Evolutionary conservation across 1,140 invertebrate genomes (phyloP).

Genomic region (Nomia melanderi): DNA sequence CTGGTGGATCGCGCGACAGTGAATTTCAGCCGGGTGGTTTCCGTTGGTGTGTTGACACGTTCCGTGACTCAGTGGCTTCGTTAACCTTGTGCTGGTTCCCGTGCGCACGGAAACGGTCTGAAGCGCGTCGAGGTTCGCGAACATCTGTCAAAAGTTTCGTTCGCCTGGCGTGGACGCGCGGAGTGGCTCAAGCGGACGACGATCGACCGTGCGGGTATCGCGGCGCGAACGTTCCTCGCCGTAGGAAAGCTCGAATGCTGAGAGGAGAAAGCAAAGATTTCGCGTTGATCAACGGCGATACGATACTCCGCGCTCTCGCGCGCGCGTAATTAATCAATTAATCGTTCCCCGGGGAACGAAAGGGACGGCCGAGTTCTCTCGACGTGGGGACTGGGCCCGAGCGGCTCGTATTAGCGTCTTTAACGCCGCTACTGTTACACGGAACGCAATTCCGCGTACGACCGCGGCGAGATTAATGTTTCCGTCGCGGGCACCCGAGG

Average conservation of each 20-base stretch:
- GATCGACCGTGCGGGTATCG: not conserved
- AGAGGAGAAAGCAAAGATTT: constrained; percentile 26
- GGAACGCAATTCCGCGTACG: constrained; percentile 26
- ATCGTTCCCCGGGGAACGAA: constrained; percentile 3
- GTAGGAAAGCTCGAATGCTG: constrained; percentile 10
- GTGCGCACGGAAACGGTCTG: not conserved
- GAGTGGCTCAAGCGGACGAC: not conserved
- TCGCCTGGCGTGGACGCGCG: too few relatives aligned
- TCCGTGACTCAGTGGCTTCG: not conserved
- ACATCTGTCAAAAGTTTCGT: too few relatives aligned
- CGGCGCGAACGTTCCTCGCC: constrained; percentile 9
- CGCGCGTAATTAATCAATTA: constrained; percentile 32
- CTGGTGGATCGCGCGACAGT: not conserved
- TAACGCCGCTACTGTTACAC: constrained; percentile 37
- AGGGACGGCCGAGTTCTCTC: constrained; percentile 5
- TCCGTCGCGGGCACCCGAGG: not conserved
- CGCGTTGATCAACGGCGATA: not conserved
- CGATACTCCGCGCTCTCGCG: not conserved
- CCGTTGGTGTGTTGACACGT: not conserved
- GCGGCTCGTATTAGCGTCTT: constrained; percentile 39
- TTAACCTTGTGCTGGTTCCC: not conserved
- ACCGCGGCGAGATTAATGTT: constrained; percentile 33
- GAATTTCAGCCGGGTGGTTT: not conserved
- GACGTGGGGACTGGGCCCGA: constrained; percentile 36
- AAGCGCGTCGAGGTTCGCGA: too few relatives aligned